Base-by-base conservation (phyloP, 1,140 invertebrate genomes). In the Heliconius melpomene region DNA sequence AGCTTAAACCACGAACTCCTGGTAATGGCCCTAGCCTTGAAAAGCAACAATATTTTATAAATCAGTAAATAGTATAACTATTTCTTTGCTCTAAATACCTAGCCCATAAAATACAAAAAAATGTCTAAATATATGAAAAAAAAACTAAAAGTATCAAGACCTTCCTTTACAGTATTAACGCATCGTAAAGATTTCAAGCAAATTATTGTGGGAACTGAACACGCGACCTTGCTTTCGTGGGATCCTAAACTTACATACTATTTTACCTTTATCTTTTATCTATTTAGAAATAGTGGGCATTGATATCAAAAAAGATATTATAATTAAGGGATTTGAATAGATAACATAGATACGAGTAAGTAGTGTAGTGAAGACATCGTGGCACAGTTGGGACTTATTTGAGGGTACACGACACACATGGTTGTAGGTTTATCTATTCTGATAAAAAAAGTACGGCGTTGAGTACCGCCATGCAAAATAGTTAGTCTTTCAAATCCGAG, bases 141-240 rank as follows among this genome's bases (percentile, higher is more conserved):
- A 54, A 32, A 29, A 36, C 11, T 23, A 11, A 18, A 77, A 77
- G 75, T 77, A 77, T 77, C 75, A 77, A 77, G 36, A 38, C 3
- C 11, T 29, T 9, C 23, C 38, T 18, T 2, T 36, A 60, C 54
- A 54, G 9, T 46, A 70, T n/a, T 11, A 46, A 54, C 75, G 26
- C 75, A 66, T 77, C 75, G 75, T 66, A 77, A 77, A 60, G 75
- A 77, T 77, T 71, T 57, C 75, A 70, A 70, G 38, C 60, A 77
- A 77, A 77, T 70, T 70, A 77, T 66, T 70, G 60, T 77, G 75
- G 60, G 75, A 77, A 77, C 57, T 26, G 60, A 36, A 46, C 57
- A 77, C 38, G 75, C 75, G 75, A 77, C 75, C 75, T 77, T 77
- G 75, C 75, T 77, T 77, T 77, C 75, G 75, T 77, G 75, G 75